Conservation (phyloP, 2,113 vertebrate genomes). For the Oncorhynchus keta region DNA sequence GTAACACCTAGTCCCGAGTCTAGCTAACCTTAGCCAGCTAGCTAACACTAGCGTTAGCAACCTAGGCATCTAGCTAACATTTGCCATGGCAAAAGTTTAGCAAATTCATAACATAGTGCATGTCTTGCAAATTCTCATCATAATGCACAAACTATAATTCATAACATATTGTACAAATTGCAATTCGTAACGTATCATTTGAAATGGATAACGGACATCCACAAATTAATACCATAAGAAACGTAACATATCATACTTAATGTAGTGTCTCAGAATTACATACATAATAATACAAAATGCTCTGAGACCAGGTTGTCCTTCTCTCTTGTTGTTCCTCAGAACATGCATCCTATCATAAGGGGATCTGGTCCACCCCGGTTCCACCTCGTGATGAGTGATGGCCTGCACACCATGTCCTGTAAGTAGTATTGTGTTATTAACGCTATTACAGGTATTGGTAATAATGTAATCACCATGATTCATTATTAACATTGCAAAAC, state of each 20-base stretch:
- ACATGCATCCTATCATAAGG: slow-evolving; percentile 67
- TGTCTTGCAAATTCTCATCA: background rate
- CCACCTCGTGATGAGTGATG: slow-evolving; percentile 86
- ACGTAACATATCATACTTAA: no score
- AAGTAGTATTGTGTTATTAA: slow-evolving; percentile 55
- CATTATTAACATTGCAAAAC: background rate
- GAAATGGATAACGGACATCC: no score
- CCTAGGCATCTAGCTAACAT: background rate
- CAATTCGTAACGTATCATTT: no score
- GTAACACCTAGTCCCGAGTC: background rate
- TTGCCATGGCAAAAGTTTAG: background rate
- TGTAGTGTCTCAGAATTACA: no score
- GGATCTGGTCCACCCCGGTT: slow-evolving; percentile 71
- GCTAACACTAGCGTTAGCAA: no score
- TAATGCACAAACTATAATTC: background rate
- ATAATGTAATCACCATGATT: background rate
- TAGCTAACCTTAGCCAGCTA: no score
- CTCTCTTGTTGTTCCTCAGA: slow-evolving; percentile 60
- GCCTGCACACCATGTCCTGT: slow-evolving; percentile 80
- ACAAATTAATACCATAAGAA: no score
- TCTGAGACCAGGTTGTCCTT: background rate
- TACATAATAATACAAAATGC: no score
- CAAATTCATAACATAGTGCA: background rate
- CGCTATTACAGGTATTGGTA: background rate
- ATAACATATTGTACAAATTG: no score